Conservation (phyloP, 2,888 invertebrate genomes). For the Nezara viridula region DNA sequence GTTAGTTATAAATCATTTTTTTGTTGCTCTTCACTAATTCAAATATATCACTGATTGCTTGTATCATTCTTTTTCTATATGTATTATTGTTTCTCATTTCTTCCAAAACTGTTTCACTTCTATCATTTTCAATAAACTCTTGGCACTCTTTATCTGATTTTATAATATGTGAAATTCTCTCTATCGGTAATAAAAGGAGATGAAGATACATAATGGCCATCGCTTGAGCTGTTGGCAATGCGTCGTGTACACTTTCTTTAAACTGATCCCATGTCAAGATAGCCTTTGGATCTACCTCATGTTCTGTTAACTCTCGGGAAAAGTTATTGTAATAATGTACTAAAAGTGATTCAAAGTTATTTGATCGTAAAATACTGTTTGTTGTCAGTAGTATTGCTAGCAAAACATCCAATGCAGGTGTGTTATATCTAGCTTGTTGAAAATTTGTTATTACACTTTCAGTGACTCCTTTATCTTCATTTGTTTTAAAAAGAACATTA, state of each 20-base stretch:
- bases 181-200: conserved; percentile 51
- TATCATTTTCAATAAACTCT: conserved; percentile 53
- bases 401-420: conserved; percentile 60
- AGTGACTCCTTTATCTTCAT: conserved; percentile 36
- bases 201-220: conserved; percentile 54
- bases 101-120: conserved; percentile 57
- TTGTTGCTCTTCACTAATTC: conserved; percentile 32
- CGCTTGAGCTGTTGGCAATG: conserved; percentile 21
- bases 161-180: conserved; percentile 33
- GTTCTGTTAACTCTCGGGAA: conserved; percentile 31
- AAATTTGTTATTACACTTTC: conserved; percentile 58
- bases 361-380: conserved; percentile 27
- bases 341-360: conserved; percentile 52
- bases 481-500: conserved; percentile 60
- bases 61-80: conserved; percentile 57
- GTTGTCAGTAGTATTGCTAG: conserved; percentile 55
- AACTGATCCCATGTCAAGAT: conserved; percentile 58
- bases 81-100: conserved; percentile 57
- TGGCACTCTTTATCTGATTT: conserved; percentile 47
- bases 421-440: conserved; percentile 58
- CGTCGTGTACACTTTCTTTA: conserved; percentile 33
- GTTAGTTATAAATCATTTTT: conserved; percentile 60
- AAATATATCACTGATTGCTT: conserved; percentile 51
- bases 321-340: conserved; percentile 56
- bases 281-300: conserved; percentile 32